Percentiles rank a stretch among this genome's conserved stretches.
Conservation (phyloP, 2,113 vertebrate species). For the Gracilinanus agilis region DNA sequence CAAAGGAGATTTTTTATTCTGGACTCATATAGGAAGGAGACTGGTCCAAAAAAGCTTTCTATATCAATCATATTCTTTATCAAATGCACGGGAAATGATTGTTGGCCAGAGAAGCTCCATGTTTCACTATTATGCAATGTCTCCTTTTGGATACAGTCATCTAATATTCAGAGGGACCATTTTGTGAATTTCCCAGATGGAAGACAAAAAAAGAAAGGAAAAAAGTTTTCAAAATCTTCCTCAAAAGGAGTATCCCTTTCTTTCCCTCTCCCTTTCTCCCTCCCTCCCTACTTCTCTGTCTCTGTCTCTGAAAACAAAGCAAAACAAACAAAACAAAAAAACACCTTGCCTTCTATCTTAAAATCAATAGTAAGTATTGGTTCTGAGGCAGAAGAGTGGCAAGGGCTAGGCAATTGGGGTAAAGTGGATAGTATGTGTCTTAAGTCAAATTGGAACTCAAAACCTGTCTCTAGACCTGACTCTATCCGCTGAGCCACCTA, state of each 20-base stretch:
- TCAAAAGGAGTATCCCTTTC: not conserved
- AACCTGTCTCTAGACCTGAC: too few relatives aligned
- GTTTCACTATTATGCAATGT: not conserved
- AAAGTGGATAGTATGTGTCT: too few relatives aligned
- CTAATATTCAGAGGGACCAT: not conserved
- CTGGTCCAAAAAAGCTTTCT: not conserved
- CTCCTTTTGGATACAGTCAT: not conserved
- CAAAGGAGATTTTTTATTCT: not conserved
- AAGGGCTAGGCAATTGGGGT: too few relatives aligned
- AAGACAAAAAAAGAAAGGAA: constrained; percentile 37
- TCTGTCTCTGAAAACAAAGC: too few relatives aligned
- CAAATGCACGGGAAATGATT: not conserved
- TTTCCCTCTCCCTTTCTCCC: too few relatives aligned
- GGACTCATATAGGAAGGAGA: constrained; percentile 1
- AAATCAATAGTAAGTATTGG: too few relatives aligned
- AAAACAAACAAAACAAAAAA: too few relatives aligned
- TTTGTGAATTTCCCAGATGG: not conserved
- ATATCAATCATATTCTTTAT: not conserved
- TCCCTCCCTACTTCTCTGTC: too few relatives aligned
- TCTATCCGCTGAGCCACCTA: too few relatives aligned
- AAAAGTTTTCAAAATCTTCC: not conserved
- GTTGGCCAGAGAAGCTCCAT: not conserved
- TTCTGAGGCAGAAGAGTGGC: too few relatives aligned
- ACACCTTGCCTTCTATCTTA: too few relatives aligned
- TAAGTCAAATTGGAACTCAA: too few relatives aligned